Evolutionary conservation across 2,113 vertebrate species (phyloP).

Genomic region (Phaethon lepturus): DNA sequence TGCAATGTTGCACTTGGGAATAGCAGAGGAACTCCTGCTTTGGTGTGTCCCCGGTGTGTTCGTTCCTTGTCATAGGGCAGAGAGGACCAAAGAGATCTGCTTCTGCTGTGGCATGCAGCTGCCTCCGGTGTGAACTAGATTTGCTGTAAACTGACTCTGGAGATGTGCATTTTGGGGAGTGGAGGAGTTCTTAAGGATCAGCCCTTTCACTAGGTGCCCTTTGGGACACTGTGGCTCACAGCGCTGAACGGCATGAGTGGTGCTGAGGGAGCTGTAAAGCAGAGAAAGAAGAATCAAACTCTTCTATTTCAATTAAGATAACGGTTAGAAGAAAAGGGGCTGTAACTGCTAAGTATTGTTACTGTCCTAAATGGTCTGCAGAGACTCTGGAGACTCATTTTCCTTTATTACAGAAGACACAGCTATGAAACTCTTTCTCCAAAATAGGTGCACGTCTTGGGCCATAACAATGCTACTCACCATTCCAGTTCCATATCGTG

Average conservation of each 20-base stretch:
- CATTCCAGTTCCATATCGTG: background rate
- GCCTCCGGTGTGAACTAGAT: background rate
- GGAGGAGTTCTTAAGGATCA: background rate
- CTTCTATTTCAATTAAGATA: background rate
- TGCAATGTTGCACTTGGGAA: background rate
- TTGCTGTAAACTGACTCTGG: background rate
- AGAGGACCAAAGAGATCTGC: background rate
- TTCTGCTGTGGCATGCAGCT: background rate
- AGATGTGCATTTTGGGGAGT: background rate
- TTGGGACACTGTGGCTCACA: background rate
- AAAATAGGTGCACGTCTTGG: background rate
- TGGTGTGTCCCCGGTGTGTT: accelerated
- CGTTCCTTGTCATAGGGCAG: background rate
- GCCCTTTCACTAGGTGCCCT: background rate
- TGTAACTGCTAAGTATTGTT: background rate
- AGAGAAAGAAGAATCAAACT: background rate
- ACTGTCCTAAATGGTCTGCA: background rate
- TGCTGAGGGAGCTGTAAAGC: background rate
- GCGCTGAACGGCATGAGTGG: background rate
- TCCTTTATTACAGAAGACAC: background rate
- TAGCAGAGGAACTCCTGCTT: background rate
- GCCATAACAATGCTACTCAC: background rate
- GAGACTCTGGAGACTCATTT: background rate
- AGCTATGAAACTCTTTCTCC: background rate
- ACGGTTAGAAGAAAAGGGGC: background rate